These are phyloP conservation scores for Galaxias olidus DNA, from an alignment of 2,797 vertebrate genomes.

Conservation along the genomic window DNA sequence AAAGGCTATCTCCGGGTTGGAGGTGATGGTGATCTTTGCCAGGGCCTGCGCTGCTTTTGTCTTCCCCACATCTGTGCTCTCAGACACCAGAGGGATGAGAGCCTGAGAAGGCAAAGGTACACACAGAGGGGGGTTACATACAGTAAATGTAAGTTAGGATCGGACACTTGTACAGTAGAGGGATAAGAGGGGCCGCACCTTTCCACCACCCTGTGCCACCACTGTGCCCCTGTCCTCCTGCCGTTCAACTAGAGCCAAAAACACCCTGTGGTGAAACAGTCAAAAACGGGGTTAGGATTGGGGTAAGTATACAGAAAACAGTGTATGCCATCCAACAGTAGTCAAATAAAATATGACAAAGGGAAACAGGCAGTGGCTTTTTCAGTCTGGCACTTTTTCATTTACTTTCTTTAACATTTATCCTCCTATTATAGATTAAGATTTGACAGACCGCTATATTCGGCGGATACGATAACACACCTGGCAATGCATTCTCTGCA, in stretches of 20 bases:
- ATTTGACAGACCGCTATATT: background rate
- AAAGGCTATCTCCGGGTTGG: slow-evolving; percentile 95
- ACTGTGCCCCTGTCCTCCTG: slow-evolving; percentile 91
- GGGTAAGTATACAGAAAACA: background rate
- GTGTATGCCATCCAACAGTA: background rate
- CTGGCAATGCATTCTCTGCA: slow-evolving; percentile 92
- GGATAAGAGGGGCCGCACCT: slow-evolving; percentile 75
- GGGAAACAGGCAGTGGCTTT: background rate
- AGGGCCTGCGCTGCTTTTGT: slow-evolving; percentile 93
- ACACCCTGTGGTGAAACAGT: slow-evolving; percentile 77
- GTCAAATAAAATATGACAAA: background rate
- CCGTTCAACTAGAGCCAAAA: slow-evolving; percentile 91
- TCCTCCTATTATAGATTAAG: background rate
- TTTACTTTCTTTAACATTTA: no score
- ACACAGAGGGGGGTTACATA: background rate
- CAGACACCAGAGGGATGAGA: slow-evolving; percentile 88
- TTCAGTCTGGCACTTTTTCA: no score
- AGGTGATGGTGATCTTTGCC: slow-evolving; percentile 95
- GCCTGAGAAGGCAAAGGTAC: slow-evolving; percentile 71
- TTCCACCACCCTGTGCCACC: slow-evolving; percentile 96
- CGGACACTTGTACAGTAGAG: background rate
- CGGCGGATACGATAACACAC: slow-evolving; percentile 58
- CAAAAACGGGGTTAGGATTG: slow-evolving; percentile 4
- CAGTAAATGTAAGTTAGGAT: background rate
- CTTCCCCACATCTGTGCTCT: slow-evolving; percentile 90